A percentile compares a stretch with the other conserved stretches of the same genome.
These are phyloP conservation scores for Sibirionetta formosa DNA, from an alignment of 2,797 vertebrate genomes.

Conservation along the genomic window DNA sequence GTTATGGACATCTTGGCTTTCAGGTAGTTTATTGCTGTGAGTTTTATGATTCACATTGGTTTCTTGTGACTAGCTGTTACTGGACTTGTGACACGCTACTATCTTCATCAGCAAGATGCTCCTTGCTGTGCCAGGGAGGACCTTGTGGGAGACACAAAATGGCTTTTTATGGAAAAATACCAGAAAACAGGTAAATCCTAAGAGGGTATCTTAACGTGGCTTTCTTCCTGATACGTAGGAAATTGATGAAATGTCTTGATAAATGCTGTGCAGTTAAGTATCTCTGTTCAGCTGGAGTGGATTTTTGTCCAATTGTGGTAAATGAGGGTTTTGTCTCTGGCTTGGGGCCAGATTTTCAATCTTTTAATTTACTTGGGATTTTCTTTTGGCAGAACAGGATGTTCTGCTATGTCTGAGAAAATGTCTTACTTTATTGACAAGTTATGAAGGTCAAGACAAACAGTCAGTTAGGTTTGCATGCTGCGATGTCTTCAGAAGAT, in stretches of 20 bases:
- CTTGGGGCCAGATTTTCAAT: conserved; percentile 40
- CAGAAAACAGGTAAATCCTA: neutral
- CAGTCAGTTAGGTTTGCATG: neutral
- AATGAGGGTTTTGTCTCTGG: conserved; percentile 43
- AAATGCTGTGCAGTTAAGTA: neutral
- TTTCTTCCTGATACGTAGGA: neutral
- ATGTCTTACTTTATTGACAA: conserved; percentile 61
- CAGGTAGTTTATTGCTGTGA: neutral
- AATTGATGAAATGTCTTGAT: neutral
- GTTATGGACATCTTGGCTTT: neutral
- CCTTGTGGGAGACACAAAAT: neutral
- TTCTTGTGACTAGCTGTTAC: neutral
- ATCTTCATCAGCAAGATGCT: neutral
- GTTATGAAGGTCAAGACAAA: conserved; percentile 56
- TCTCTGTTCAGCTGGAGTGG: neutral
- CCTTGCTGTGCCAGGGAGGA: neutral
- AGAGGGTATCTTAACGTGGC: neutral
- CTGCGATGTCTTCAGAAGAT: neutral
- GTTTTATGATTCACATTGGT: fast-evolving
- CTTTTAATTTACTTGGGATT: conserved; percentile 63
- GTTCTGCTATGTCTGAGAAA: conserved; percentile 53
- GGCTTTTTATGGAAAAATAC: neutral
- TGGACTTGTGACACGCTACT: neutral
- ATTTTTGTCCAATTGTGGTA: neutral
- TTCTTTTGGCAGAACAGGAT: conserved; percentile 44